Evolutionary conservation across 1,140 invertebrate genomes (phyloP), one percentile per base, ranked within the genome.

Genomic region (Heliconius congener): DNA sequence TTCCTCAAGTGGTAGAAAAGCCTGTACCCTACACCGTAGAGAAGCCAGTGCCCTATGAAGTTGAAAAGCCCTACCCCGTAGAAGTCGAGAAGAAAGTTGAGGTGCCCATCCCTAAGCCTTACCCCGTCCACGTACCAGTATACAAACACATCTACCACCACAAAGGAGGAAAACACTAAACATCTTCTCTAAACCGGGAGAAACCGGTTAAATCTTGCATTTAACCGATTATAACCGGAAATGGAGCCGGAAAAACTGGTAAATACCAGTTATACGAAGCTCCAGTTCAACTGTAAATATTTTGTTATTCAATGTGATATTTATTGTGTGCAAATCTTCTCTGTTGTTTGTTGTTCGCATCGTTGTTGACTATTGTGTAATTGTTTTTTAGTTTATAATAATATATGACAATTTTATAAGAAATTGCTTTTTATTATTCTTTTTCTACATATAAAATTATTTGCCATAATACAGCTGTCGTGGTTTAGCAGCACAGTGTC

Each of bases 81-180:
- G 96, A 97, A 80, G 96, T 97, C 6, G 96, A 97, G 80, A 97
- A 97, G 92, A 97, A 97, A 87, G 96, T 97, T 81, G 96, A 96
- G 83, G 96, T 97, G 46, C 96, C 96, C 37, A 96, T 97, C 84
- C 96, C 96, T 82, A 97, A 97, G 91, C 97, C 97, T 39, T 97
- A 97, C 90, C 96, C 97, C 70, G 97, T 97, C 75, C 97, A 97
- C 83, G 96, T 97, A n/a, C 97, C 97, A 6, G 96, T 97, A 73
- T 97, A 97, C 95, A 97, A 97, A 91, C 97, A 97, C 91, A 96
- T 97, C 83, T 97, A 97, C 94, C 96, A 97, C 87, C 96, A 97
- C 90, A 95, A 96, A 81, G 94, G 94, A 84, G 93, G 93, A 85
- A 95, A 95, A 84, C 93, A 95, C 88, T 95, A 94, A 91, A 74